Percentiles rank a stretch among this genome's conserved stretches.
phyloP scores from a whole-genome alignment of 2,888 invertebrate genomes.

The Drosophila phalerata region DNA sequence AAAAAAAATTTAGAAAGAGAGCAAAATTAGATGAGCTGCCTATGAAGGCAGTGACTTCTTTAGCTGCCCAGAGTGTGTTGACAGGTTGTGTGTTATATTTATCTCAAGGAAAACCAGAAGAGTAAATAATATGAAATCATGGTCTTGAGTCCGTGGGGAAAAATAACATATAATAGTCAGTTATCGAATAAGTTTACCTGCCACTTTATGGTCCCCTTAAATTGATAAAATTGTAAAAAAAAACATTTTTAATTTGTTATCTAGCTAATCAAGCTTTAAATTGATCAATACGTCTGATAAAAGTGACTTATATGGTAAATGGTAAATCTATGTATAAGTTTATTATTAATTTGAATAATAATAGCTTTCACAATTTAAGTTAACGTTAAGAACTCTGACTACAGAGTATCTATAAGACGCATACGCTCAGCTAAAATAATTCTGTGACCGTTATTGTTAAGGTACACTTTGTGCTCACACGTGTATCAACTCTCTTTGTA shows the following conservation, averaged over 20 bases:
- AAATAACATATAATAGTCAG: not conserved
- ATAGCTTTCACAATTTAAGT: not conserved
- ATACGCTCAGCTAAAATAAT: not conserved
- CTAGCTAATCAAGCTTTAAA: not conserved
- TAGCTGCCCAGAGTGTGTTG: constrained; percentile 5
- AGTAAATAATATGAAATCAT: constrained; percentile 1
- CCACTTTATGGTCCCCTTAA: no score
- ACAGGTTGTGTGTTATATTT: not conserved
- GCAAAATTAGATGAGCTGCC: constrained; percentile 21
- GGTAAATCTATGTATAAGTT: not conserved
- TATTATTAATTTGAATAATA: not conserved
- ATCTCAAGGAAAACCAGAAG: not conserved
- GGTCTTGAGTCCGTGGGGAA: not conserved
- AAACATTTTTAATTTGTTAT: no score
- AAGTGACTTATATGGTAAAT: not conserved
- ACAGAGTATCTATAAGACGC: not conserved
- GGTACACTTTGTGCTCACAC: not conserved
- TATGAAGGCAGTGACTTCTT: constrained; percentile 9
- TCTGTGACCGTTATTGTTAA: not conserved
- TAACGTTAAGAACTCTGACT: not conserved
- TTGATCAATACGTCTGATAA: no score
- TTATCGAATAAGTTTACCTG: not conserved
- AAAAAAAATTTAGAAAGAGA: constrained; percentile 24
- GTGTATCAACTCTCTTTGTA: constrained; percentile 2
- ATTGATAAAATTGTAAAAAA: no score